phyloP scores from a whole-genome alignment of 2,113 vertebrate genomes.

The Toxostoma redivivum region DNA sequence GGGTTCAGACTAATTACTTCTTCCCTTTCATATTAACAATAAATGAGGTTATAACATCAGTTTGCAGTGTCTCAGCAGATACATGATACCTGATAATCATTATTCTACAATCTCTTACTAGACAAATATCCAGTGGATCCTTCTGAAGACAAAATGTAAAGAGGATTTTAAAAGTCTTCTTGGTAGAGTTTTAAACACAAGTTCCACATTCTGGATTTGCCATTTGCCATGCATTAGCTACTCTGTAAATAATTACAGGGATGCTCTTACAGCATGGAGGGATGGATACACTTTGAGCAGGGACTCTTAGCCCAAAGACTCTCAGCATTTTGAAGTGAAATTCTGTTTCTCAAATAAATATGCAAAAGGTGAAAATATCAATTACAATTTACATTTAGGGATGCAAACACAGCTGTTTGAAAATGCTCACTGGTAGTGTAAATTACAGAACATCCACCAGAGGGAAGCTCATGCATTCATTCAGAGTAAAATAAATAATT shows the following conservation, averaged over 20 bases:
- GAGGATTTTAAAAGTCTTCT: background rate
- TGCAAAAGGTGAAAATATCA: background rate
- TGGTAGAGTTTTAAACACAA: background rate
- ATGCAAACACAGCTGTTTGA: background rate
- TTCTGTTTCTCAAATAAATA: background rate
- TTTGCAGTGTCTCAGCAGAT: background rate
- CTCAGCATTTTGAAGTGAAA: background rate
- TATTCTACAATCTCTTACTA: background rate
- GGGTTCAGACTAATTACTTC: background rate
- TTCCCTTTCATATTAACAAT: background rate
- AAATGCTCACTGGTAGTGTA: background rate
- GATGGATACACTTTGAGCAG: background rate
- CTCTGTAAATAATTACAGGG: background rate
- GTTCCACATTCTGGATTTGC: rapidly evolving
- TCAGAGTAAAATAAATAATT: background rate
- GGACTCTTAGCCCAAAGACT: background rate
- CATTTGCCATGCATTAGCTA: background rate
- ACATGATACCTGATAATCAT: background rate
- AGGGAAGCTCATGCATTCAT: background rate
- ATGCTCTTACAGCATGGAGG: background rate
- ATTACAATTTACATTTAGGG: background rate
- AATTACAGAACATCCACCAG: background rate
- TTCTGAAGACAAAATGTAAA: background rate
- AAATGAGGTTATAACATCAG: background rate
- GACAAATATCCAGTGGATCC: background rate